phyloP scores from a whole-genome alignment of 2,797 vertebrate genomes.

The Harpagifer antarcticus region DNA sequence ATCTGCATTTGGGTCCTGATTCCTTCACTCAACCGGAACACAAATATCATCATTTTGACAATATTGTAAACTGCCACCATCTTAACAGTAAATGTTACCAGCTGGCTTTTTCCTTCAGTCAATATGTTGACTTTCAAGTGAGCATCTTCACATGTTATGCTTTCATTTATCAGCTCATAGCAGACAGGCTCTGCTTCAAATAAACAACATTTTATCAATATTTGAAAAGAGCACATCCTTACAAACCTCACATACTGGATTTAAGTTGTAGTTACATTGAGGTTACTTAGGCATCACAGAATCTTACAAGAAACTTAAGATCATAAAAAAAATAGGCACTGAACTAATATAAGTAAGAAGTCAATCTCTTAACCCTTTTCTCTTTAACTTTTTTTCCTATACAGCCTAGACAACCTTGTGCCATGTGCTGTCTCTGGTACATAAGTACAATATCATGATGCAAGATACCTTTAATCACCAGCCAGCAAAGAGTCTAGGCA shows the following conservation, averaged over 20 bases:
- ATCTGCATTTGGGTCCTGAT: no score
- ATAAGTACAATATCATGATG: not conserved
- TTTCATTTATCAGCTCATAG: constrained; percentile 42
- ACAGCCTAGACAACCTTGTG: not conserved
- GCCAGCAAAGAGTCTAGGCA: constrained; percentile 4
- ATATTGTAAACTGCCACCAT: constrained; percentile 11
- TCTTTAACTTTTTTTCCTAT: not conserved
- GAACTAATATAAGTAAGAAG: not conserved
- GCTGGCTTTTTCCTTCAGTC: constrained; percentile 8
- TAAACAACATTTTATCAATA: constrained; percentile 50
- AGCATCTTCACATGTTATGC: constrained; percentile 38
- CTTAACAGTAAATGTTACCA: not conserved
- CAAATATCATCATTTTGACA: not conserved
- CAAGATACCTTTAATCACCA: constrained; percentile 2
- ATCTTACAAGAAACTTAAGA: not conserved
- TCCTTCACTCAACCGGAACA: no score
- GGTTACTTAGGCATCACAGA: not conserved
- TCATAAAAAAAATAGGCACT: not conserved
- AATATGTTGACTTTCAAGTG: constrained; percentile 47
- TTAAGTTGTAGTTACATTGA: not conserved
- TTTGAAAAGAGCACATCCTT: constrained; percentile 24
- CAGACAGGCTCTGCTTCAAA: constrained; percentile 34
- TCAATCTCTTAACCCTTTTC: not conserved
- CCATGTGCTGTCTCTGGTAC: not conserved
- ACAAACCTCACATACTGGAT: constrained; percentile 11